Conservation (phyloP, 2,797 vertebrate genomes). For the Hemitrygon akajei region DNA sequence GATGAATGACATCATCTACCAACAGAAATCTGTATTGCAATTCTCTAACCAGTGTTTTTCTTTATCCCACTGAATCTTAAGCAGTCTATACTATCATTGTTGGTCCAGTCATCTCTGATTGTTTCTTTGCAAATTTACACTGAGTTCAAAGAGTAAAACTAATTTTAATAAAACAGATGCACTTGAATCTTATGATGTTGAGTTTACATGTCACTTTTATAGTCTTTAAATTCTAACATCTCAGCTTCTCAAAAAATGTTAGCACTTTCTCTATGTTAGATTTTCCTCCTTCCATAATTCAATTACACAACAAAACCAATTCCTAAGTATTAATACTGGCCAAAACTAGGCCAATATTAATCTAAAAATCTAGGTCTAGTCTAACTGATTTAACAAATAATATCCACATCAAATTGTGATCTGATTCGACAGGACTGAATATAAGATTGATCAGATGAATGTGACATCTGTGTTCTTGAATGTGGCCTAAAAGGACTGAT, state of each 20-base stretch:
- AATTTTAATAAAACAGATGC: neutral
- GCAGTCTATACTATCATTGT: neutral
- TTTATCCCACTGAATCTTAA: neutral
- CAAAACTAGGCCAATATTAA: neutral
- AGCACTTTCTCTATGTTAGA: neutral
- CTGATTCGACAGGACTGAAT: slow-evolving; percentile 10
- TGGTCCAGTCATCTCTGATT: neutral
- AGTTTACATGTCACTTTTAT: neutral
- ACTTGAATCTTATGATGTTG: neutral
- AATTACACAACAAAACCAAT: neutral
- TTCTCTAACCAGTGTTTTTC: neutral
- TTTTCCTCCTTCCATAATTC: neutral
- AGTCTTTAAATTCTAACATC: slow-evolving; percentile 15
- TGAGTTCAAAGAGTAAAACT: neutral
- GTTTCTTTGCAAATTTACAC: neutral
- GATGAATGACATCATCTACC: neutral
- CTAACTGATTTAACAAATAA: slow-evolving; percentile 16
- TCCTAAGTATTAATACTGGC: neutral
- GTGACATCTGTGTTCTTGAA: slow-evolving; percentile 18
- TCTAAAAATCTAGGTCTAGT: neutral
- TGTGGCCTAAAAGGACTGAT: neutral
- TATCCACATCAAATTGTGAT: slow-evolving; percentile 15
- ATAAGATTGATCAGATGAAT: slow-evolving; percentile 25
- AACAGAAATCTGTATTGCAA: neutral
- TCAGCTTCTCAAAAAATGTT: neutral